phyloP scores from a whole-genome alignment of 2,113 vertebrate species.

The Semnopithecus entellus region DNA sequence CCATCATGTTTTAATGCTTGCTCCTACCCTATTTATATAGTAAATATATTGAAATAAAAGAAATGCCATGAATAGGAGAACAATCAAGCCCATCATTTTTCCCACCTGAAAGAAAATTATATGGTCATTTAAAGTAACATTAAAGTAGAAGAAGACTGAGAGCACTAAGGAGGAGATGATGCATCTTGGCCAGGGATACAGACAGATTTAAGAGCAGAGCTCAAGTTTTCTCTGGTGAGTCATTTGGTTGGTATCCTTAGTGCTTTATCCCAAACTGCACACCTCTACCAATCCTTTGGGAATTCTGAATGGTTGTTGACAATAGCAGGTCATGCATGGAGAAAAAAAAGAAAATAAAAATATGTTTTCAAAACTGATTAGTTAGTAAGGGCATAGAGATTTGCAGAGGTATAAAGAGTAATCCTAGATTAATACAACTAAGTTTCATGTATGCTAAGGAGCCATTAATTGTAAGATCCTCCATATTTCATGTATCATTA shows the following conservation, averaged over 20 bases:
- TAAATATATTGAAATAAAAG: background rate
- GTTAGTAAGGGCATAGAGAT: background rate
- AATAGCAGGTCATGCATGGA: background rate
- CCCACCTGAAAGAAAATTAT: background rate
- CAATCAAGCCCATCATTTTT: background rate
- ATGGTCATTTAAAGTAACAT: background rate
- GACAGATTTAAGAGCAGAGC: background rate
- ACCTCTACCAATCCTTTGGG: background rate
- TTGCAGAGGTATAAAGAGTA: background rate
- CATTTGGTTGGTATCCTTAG: background rate
- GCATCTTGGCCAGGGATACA: too few species aligned
- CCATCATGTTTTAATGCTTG: background rate
- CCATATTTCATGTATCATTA: slow-evolving; percentile 6
- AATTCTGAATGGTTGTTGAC: background rate
- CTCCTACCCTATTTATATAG: background rate
- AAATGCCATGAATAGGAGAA: background rate
- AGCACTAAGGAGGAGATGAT: accelerated
- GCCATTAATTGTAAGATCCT: background rate
- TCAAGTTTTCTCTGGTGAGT: background rate
- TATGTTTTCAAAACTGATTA: background rate
- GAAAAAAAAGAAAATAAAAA: background rate
- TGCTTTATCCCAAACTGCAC: background rate
- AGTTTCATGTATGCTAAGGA: background rate
- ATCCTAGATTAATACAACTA: background rate
- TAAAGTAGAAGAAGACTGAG: background rate